Evolutionary conservation across 1,140 invertebrate species (phyloP), one percentile per base, ranked within the genome.

Genomic region (Tenebrio molitor): DNA sequence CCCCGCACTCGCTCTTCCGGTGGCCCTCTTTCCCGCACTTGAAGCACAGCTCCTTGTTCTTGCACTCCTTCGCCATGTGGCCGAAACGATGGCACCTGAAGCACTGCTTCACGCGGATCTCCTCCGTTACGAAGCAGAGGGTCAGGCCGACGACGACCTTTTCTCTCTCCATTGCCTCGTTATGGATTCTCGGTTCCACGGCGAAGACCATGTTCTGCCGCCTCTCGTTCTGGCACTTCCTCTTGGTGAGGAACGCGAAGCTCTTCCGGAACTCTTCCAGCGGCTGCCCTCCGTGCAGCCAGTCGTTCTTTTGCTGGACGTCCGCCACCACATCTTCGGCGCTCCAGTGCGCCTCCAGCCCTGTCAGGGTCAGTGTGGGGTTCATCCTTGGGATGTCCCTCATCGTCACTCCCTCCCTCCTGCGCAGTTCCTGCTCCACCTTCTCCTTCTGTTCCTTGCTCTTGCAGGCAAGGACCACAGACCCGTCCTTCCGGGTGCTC

Each of bases 21-120:
- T n/a, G n/a, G n/a, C n/a, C n/a, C n/a, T n/a, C n/a, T n/a, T n/a
- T n/a, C n/a, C n/a, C n/a, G n/a, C n/a, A n/a, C n/a, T n/a, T n/a
- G n/a, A 8, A 19, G 15, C 62, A 65, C 10, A 14, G 10, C n/a
- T 7, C 8, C 14, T 8, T 3, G 8, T 39, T 36, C 29, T 36
- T 0, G 62, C 33, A 65, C 2, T 8, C 19, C 15, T 8, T 39
- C 16, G 33, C 36, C n/a, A n/a, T n/a, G n/a, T n/a, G n/a, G n/a
- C n/a, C n/a, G n/a, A n/a, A n/a, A n/a, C n/a, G n/a, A n/a, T 36
- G 8, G 62, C 34, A 65, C 8, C 17, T 65, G 62, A 15, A 65
- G 21, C 62, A 65, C 33, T 34, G 8, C 0, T 29, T 65, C 8
- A 65, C n/a, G n/a, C n/a, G n/a, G n/a, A n/a, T n/a, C n/a, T n/a